Base-by-base conservation (phyloP, 2,797 vertebrate species). In the Peromyscus melanophrys region DNA sequence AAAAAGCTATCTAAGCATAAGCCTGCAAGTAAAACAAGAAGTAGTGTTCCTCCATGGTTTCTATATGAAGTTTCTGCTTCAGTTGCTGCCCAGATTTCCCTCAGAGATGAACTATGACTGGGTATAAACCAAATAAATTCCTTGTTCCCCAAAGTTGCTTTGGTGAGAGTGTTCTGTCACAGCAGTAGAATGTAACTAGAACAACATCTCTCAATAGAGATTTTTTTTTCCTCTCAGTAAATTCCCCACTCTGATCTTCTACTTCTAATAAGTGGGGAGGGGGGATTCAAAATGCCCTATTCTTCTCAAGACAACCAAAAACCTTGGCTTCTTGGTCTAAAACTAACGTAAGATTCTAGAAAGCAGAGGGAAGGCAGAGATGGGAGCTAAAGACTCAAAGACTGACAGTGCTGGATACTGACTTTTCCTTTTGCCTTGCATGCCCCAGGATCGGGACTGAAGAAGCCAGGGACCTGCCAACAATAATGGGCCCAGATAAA, bases 271-370 rank as follows among this genome's bases (percentile, higher is more conserved):
- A 78, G 23, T 73, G 40, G 16, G 37, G 25, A 34, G 23, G 13
- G n/a, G n/a, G 27, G 19, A 52, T 34, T 49, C 59, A n/a, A 89
- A 89, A 77, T 55, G 59, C 57, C 75, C 75, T 87, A 13, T 46
- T 94, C 55, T 31, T 88, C 23, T 65, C 43, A 87, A 43, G 21
- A 76, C 34, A 55, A 65, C 6, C 77, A 57, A 94, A 92, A 92
- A 14, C 37, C 27, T 57, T 94, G 59, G 11, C n/a, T 43, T 59
- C 89, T 80, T 52, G 57, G 21, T 63, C 82, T 65, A 89, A 78
- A 95, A 52, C 78, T 89, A 80, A 77, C 55, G 4, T 31, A 95
- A 92, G 23, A 65, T 49, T 55, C 40, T 78, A 63, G 81, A 78
- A 92, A 14, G 16, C 55, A 11, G 46, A 61, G 40, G 49, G 37